A percentile compares a stretch with the other conserved stretches of the same genome.
These are phyloP conservation scores for Cichladusa arquata DNA, from an alignment of 2,113 vertebrate species.

Conservation along the genomic window DNA sequence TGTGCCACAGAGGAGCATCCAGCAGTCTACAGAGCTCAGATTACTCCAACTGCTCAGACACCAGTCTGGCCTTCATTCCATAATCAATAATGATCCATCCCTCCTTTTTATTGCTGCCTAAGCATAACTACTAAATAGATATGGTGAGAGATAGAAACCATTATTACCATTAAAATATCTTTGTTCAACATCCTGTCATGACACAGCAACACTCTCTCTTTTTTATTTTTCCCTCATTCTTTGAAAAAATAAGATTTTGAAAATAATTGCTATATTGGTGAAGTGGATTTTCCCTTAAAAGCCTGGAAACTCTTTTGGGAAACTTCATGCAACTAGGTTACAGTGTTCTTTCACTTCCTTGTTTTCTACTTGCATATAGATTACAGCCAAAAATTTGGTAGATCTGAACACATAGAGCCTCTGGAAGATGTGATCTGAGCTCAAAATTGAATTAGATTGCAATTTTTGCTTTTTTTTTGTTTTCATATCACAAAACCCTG, in stretches of 20 bases:
- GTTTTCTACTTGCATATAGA: not conserved
- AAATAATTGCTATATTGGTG: not conserved
- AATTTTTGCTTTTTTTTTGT: not conserved
- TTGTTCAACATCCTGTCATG: not conserved
- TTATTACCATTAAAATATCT: not conserved
- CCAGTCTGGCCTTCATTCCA: slow-evolving; percentile 21
- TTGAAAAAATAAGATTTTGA: not conserved
- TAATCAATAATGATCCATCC: slow-evolving; percentile 36
- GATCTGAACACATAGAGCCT: not conserved
- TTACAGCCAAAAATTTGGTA: not conserved
- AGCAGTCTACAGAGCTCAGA: not conserved
- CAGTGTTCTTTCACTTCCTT: not conserved
- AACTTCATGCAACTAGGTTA: not conserved
- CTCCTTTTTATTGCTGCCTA: slow-evolving; percentile 48
- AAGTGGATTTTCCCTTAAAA: slow-evolving; percentile 11
- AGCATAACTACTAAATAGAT: slow-evolving; percentile 20
- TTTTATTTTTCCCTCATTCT: not conserved
- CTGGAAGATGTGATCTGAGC: not conserved
- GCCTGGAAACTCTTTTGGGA: not conserved
- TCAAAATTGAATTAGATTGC: not conserved
- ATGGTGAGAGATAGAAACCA: not conserved
- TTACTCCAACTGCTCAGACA: slow-evolving; percentile 21
- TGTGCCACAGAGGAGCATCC: not conserved
- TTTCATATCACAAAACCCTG: not conserved
- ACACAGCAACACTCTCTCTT: not conserved